Conservation (phyloP, 2,113 vertebrate species). For the Bufo gargarizans region DNA sequence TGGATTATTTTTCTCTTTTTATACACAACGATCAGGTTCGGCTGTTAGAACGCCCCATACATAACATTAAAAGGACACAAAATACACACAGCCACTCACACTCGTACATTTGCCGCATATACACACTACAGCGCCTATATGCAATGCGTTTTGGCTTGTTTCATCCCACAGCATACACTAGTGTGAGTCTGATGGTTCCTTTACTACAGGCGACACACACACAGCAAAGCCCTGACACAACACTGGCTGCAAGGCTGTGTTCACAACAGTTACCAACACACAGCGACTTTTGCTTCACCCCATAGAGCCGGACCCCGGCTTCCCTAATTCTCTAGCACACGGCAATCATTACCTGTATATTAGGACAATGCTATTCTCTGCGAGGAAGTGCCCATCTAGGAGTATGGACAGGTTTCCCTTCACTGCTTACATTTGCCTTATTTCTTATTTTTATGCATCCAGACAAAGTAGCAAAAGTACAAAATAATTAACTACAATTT, state of each 20-base stretch:
- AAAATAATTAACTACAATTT: no score
- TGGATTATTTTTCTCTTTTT: no score
- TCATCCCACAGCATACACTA: not conserved
- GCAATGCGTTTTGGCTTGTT: not conserved
- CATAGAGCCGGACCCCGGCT: not conserved
- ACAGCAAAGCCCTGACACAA: not conserved
- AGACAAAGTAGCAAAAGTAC: no score
- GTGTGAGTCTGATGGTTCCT: not conserved
- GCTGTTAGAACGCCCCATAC: not conserved
- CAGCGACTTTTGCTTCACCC: not conserved
- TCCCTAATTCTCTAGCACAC: not conserved
- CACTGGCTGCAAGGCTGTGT: not conserved
- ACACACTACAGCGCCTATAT: not conserved
- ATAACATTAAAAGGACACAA: not conserved
- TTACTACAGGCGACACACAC: not conserved
- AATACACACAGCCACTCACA: not conserved
- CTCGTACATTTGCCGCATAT: not conserved
- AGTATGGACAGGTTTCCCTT: not conserved
- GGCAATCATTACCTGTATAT: not conserved
- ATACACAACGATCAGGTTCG: no score
- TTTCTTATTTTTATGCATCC: no score
- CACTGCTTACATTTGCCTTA: no score
- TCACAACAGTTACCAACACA: not conserved
- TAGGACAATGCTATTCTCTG: not conserved
- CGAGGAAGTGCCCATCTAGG: not conserved